These are phyloP conservation scores for Carduelis carduelis DNA, from an alignment of 2,797 vertebrate genomes.

Conservation along the genomic window DNA sequence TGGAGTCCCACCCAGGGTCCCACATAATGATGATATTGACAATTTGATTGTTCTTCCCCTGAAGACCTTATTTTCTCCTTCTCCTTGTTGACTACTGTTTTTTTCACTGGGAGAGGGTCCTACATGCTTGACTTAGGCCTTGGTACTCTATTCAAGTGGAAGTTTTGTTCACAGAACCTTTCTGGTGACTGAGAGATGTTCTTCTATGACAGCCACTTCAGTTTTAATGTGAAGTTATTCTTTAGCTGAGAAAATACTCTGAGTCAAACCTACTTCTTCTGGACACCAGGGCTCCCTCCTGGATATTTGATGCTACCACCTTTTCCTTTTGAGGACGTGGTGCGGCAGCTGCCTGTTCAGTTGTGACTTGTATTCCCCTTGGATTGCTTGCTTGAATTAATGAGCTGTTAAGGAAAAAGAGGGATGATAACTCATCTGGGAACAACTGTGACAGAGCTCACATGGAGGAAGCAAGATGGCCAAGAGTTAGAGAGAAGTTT, in stretches of 20 bases:
- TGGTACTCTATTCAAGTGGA: not conserved
- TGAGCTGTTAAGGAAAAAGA: not conserved
- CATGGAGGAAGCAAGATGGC: not conserved
- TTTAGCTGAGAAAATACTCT: not conserved
- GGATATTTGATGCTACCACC: not conserved
- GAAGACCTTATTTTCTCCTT: not conserved
- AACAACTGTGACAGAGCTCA: not conserved
- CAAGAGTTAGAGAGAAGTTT: not conserved
- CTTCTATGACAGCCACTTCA: not conserved
- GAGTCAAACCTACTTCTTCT: not conserved
- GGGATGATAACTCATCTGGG: not conserved
- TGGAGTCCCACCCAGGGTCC: not conserved
- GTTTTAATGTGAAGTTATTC: not conserved
- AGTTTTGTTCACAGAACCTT: not conserved
- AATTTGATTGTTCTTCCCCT: not conserved
- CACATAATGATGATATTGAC: not conserved
- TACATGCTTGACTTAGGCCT: not conserved
- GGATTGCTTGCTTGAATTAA: not conserved
- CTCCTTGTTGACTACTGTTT: not conserved
- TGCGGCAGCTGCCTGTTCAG: not conserved
- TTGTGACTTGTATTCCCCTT: not conserved
- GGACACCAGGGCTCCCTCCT: not conserved
- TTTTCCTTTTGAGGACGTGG: not conserved
- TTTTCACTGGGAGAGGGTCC: not conserved
- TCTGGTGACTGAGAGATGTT: not conserved